Percentiles rank a stretch among this genome's conserved stretches.
Conservation (phyloP, 2,888 invertebrate genomes). For the Eilema caniola region DNA sequence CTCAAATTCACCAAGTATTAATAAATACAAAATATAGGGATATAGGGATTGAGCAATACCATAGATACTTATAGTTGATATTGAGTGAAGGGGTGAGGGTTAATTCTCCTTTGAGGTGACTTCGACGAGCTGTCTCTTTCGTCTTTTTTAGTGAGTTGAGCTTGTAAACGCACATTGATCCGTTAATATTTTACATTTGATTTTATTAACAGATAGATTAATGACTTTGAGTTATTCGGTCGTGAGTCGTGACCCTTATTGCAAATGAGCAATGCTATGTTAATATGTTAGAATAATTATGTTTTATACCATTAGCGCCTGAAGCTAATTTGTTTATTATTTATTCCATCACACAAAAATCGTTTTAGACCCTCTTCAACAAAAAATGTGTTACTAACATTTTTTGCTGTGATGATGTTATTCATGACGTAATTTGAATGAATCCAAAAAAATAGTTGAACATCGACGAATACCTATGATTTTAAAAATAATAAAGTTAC, state of each 20-base stretch:
- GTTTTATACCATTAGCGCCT: not conserved
- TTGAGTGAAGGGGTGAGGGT: too few species aligned
- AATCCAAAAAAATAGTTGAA: conserved; percentile 22
- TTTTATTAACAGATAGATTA: not conserved
- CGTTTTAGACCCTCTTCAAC: conserved; percentile 2
- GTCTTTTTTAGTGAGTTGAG: too few species aligned
- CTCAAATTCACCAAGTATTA: too few species aligned
- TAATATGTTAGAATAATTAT: not conserved
- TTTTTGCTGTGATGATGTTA: conserved; percentile 41
- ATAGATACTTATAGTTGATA: too few species aligned
- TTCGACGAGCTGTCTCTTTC: too few species aligned
- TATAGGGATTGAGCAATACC: too few species aligned
- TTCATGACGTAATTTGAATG: conserved; percentile 35
- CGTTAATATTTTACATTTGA: not conserved
- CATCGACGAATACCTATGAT: not conserved
- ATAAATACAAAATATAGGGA: too few species aligned
- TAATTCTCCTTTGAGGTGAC: too few species aligned
- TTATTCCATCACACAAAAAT: not conserved
- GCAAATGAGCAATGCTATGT: conserved; percentile 4
- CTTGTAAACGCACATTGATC: too few species aligned
- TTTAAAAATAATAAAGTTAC: not conserved
- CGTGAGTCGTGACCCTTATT: not conserved
- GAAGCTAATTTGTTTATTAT: not conserved
- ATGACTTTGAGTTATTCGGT: not conserved
- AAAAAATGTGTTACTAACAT: conserved; percentile 21